phyloP scores from a whole-genome alignment of 2,888 invertebrate species.

The Argyresthia goedartella region DNA sequence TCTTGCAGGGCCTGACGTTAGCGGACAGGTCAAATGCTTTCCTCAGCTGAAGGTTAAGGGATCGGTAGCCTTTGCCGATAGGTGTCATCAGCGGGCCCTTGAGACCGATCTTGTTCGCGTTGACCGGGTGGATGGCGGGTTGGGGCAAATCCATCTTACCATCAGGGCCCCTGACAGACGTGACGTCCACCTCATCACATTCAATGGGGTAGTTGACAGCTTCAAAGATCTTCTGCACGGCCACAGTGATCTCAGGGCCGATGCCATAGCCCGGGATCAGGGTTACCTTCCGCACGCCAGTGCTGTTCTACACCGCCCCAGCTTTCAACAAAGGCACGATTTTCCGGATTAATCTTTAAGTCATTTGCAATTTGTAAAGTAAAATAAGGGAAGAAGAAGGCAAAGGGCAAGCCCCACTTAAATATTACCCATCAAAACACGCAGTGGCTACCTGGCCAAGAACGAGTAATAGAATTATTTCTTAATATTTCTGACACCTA shows the following conservation, averaged over 20 bases:
- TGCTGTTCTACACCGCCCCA: conserved; percentile 72
- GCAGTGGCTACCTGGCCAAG: no score
- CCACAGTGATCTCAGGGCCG: conserved; percentile 98
- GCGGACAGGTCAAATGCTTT: conserved; percentile 98
- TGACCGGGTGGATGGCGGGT: conserved; percentile 97
- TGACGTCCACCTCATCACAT: conserved; percentile 99
- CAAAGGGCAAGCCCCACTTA: no score
- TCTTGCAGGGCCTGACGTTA: conserved; percentile 97
- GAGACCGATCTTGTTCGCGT: conserved; percentile 94
- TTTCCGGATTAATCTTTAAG: conserved; percentile 68
- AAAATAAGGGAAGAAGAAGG: no score
- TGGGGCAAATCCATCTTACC: conserved; percentile 98
- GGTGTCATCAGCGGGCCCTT: conserved; percentile 99
- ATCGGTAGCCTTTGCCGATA: conserved; percentile 98
- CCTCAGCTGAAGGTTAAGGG: conserved; percentile 95
- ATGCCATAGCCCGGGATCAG: conserved; percentile 99
- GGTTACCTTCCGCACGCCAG: conserved; percentile 83
- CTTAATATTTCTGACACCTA: no score
- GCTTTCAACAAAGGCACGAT: conserved; percentile 51
- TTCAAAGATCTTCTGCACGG: conserved; percentile 97
- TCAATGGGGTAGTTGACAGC: conserved; percentile 95
- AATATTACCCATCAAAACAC: no score
- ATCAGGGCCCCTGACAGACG: conserved; percentile 95
- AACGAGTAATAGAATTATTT: no score
- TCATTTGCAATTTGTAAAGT: no score